A percentile compares a stretch with the other conserved stretches of the same genome.
Conservation (phyloP, 2,113 vertebrate genomes). For the Rissa tridactyla region DNA sequence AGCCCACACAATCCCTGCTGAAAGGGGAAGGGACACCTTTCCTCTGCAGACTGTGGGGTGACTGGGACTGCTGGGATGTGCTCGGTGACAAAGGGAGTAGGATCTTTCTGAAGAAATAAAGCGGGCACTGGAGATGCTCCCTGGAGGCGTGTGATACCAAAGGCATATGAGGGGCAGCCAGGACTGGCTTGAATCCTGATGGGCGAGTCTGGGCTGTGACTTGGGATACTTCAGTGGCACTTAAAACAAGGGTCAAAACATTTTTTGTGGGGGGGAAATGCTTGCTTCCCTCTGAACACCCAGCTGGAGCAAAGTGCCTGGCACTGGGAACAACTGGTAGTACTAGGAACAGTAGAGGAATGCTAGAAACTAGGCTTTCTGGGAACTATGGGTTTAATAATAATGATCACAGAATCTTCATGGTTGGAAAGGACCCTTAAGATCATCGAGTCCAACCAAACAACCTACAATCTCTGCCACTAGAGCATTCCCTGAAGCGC, state of each 20-base stretch:
- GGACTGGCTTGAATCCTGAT: neutral
- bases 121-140: neutral
- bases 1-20: neutral
- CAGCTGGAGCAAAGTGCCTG: neutral
- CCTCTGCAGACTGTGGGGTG: neutral
- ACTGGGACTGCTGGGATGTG: neutral
- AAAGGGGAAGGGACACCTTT: neutral
- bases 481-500: too few species aligned
- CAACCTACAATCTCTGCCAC: too few species aligned
- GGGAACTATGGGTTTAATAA: neutral
- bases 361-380: neutral
- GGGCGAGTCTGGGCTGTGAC: too few species aligned
- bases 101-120: neutral
- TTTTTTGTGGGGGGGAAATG: too few species aligned
- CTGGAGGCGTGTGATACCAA: neutral
- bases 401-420: too few species aligned
- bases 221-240: neutral
- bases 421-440: too few species aligned
- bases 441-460: too few species aligned
- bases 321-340: neutral
- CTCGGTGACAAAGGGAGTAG: neutral
- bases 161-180: neutral
- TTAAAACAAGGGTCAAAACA: neutral
- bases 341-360: neutral
- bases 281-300: neutral